Base-by-base conservation (phyloP, 2,113 vertebrate species). In the Lophochroa leadbeateri region DNA sequence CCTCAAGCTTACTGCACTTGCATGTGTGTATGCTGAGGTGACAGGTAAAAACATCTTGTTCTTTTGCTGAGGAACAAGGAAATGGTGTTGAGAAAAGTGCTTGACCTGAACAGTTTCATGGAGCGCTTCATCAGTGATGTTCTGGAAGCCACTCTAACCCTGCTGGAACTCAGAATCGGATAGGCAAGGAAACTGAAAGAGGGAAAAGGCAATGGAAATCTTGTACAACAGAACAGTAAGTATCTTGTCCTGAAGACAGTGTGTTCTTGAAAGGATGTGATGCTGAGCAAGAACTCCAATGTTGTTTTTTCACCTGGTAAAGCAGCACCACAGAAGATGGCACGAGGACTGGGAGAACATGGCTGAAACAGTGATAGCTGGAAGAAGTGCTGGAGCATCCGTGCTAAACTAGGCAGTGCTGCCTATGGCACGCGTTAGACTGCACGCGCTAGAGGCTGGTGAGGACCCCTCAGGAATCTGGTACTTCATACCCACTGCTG, bases 271-370 rank as follows among this genome's bases (percentile, higher is more conserved):
- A 69, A 39, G 41, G 23, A 31, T 13, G 3, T 6, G 17, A 58
- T 0, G 1, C 37, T 0, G 3, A 35, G 33, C 24, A 6, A 41
- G 27, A 76, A 47, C 25, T 52, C 28, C 43, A 13, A 0, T 8
- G 19, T 9, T 15, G 28, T 39, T 52, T 50, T 41, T 86, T 58
- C 82, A 53, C 55, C 44, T 21, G 18, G 8, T 14, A 39, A 50
- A 20, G 60, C 52, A 72, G 68, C 16, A 23, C 33, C n/a, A n/a
- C 31, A 18, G 35, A 53, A 61, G 29, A 14, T 9, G 3, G 53
- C 16, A 35, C 20, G 23, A 29, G 39, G 31, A 21, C 21, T 24
- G 28, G 18, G 35, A 50, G 28, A 41, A n/a, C 4, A 6, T 1
- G 15, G 28, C 13, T 35, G 55, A 25, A 50, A 16, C 0, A 12